Evolutionary conservation across 2,797 vertebrate genomes (phyloP), one percentile per base, ranked within the genome.

Genomic region (Acanthurus leucopareius): DNA sequence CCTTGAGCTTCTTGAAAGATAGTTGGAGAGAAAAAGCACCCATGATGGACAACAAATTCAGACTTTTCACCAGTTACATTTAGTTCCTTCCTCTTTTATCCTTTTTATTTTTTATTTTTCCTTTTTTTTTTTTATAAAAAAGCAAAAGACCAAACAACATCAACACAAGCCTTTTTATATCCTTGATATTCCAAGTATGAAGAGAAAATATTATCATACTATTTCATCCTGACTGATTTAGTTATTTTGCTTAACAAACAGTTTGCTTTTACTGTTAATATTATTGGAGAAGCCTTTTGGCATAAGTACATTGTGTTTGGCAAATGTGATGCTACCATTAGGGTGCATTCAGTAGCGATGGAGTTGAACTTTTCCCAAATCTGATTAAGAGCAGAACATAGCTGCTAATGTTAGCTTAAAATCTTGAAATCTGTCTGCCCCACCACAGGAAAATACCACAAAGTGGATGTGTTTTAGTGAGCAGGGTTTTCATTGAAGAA

Each of bases 1-100:
- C 62, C 66, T 70, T 69, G 19, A 58, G 47, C 56, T 73, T 42
- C 53, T 68, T 73, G 11, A 25, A 25, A 25, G n/a, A 19, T 15
- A 11, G 10, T 59, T 71, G 25, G 25, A 25, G 25, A 25, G 25
- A 25, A 25, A 19, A 10, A 52, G 52, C 28, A 49, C 32, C 10
- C n/a, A 25, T 32, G 9, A 60, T 10, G 32, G 7, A 10, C 22
- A 65, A 10, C 15, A n/a, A 38, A 25, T 19, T 42, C 9, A 78
- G 3, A 0, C 25, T 16, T 48, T 66, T 57, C 2, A 54, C 14
- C 9, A 10, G 0, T 17, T 22, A 16, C 2, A 6, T 14, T 19
- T 15, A 15, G n/a, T 14, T 22, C 58, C 20, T 14, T 17, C 14
- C 19, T 11, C 3, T 77, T 13, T 25, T 25, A 25, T 25, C 25